phyloP scores from a whole-genome alignment of 1,140 invertebrate species.

The Maniola jurtina region DNA sequence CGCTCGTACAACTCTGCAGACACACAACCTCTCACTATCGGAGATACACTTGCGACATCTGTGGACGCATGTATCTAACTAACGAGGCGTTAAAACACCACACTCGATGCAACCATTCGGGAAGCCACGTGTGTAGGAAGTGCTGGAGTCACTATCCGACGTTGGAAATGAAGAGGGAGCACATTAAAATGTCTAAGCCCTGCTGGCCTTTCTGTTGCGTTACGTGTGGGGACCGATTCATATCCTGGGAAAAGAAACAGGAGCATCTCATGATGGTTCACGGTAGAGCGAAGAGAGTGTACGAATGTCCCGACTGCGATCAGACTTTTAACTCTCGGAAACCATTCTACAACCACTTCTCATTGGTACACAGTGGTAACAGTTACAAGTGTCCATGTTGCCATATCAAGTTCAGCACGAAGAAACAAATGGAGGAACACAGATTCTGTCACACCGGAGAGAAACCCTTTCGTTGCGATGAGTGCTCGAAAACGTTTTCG shows the following conservation, averaged over 20 bases:
- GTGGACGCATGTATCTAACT: slow-evolving; percentile 55
- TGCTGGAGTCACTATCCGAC: slow-evolving; percentile 59
- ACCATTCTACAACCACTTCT: slow-evolving; percentile 58
- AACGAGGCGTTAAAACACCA: slow-evolving; percentile 61
- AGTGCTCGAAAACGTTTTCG: slow-evolving; percentile 73
- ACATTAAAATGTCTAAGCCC: slow-evolving; percentile 44
- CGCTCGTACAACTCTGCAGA: slow-evolving; percentile 48
- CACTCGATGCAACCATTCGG: slow-evolving; percentile 53
- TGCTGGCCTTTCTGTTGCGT: slow-evolving; percentile 60
- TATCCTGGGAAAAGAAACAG: slow-evolving; percentile 58
- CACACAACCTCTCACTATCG: slow-evolving; percentile 60
- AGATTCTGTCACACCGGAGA: slow-evolving; percentile 56
- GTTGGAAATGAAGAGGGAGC: slow-evolving; percentile 46
- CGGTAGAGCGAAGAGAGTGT: slow-evolving; percentile 41
- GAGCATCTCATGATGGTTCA: slow-evolving; percentile 52
- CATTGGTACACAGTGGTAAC: slow-evolving; percentile 55
- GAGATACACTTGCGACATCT: slow-evolving; percentile 65
- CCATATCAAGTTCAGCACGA: slow-evolving; percentile 51
- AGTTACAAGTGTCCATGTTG: slow-evolving; percentile 54
- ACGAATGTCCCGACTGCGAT: slow-evolving; percentile 56
- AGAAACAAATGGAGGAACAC: slow-evolving; percentile 53
- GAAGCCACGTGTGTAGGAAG: slow-evolving; percentile 53
- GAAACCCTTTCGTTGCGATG: slow-evolving; percentile 55
- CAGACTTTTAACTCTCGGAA: slow-evolving; percentile 45
- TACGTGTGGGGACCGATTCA: slow-evolving; percentile 54